Conservation (phyloP, 2,888 invertebrate species). For the Eustalomyia histrio region DNA sequence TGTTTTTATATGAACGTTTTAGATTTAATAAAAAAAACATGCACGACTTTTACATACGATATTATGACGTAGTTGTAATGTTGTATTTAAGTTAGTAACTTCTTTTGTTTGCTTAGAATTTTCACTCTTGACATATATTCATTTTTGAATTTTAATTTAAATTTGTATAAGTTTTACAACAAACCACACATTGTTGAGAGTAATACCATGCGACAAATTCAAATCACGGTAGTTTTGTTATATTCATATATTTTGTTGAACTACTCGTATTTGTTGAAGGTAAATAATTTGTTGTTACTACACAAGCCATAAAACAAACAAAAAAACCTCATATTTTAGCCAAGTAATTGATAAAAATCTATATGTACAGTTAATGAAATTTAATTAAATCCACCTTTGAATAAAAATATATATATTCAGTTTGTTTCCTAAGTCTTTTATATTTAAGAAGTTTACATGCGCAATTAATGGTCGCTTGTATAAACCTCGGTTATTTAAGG, state of each 20-base stretch:
- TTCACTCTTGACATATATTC: constrained; percentile 63
- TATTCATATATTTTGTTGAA: not conserved
- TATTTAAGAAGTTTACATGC: too few species aligned
- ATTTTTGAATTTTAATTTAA: constrained; percentile 45
- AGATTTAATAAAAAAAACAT: constrained; percentile 4
- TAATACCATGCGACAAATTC: constrained; percentile 40
- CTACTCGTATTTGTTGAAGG: constrained; percentile 17
- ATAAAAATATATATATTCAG: not conserved
- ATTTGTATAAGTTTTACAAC: constrained; percentile 17
- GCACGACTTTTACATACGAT: constrained; percentile 21
- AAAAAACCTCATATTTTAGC: constrained; percentile 24
- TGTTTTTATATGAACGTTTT: not conserved
- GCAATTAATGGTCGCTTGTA: too few species aligned
- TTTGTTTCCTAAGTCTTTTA: too few species aligned
- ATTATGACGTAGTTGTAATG: constrained; percentile 31
- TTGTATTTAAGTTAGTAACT: constrained; percentile 5
- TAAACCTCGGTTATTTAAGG: too few species aligned
- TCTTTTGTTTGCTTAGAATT: constrained; percentile 42
- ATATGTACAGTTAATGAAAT: too few species aligned
- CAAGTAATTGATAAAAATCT: not conserved
- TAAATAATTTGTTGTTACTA: constrained; percentile 13
- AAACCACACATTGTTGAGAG: not conserved
- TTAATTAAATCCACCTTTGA: too few species aligned
- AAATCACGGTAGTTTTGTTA: constrained; percentile 45
- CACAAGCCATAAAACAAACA: not conserved